Conservation (phyloP, 2,888 invertebrate genomes). For the Ophion costatus region DNA sequence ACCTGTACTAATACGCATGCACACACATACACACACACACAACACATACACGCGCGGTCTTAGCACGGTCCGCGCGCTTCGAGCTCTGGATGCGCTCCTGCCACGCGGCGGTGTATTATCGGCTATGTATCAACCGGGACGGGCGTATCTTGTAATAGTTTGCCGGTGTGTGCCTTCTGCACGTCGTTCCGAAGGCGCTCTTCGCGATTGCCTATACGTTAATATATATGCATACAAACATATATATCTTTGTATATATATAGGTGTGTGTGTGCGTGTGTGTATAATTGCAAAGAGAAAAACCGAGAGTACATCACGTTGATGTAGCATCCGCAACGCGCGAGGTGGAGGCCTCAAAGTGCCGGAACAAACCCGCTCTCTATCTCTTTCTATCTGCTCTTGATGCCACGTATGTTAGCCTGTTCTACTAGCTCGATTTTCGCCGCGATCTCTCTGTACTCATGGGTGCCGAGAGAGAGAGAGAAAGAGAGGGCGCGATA, state of each 20-base stretch:
- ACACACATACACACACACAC: neutral
- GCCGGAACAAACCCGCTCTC: slow-evolving; percentile 51
- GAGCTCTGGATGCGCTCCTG: slow-evolving; percentile 34
- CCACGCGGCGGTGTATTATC: slow-evolving; percentile 52
- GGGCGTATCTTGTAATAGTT: slow-evolving; percentile 68
- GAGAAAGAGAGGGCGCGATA: slow-evolving; percentile 9
- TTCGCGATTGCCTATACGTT: slow-evolving; percentile 17
- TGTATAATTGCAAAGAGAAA: too few relatives aligned
- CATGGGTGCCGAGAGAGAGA: neutral
- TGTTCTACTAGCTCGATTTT: slow-evolving; percentile 41
- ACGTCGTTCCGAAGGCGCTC: neutral
- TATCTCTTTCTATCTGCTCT: slow-evolving; percentile 22
- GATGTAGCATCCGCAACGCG: slow-evolving; percentile 66
- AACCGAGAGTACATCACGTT: slow-evolving; percentile 46
- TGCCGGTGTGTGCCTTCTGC: slow-evolving; percentile 38
- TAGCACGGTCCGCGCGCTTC: slow-evolving; percentile 42
- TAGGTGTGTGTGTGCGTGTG: too few relatives aligned
- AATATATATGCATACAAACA: slow-evolving; percentile 13
- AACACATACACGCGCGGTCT: neutral
- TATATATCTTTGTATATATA: too few relatives aligned
- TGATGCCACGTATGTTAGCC: slow-evolving; percentile 24
- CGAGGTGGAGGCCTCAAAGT: slow-evolving; percentile 50
- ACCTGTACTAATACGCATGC: too few relatives aligned
- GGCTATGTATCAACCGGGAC: slow-evolving; percentile 68
- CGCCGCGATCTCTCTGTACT: slow-evolving; percentile 44